phyloP scores from a whole-genome alignment of 2,113 vertebrate genomes.

The Colinus virginianus region DNA sequence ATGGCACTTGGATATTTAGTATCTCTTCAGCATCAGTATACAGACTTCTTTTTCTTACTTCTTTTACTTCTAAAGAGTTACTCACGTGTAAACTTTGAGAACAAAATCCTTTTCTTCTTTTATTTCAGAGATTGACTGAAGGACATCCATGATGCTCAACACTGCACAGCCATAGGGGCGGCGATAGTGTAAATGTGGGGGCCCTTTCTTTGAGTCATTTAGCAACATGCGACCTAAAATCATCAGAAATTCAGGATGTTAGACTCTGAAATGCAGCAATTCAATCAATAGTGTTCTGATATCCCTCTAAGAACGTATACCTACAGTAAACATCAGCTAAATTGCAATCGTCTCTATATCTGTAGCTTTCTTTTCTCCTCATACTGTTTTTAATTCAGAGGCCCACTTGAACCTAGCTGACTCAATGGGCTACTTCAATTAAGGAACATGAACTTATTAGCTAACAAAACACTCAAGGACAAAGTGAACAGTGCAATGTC shows the following conservation, averaged over 20 bases:
- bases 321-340: neutral
- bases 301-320: neutral
- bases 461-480: neutral
- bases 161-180: constrained; percentile 94
- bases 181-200: constrained; percentile 90
- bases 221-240: constrained; percentile 90
- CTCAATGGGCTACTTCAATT: neutral
- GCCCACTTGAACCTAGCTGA: neutral
- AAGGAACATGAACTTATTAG: neutral
- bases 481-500: neutral
- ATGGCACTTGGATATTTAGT: neutral
- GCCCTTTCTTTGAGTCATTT: constrained; percentile 95
- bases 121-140: constrained; percentile 92
- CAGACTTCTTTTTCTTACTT: neutral
- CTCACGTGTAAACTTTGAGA: constrained; percentile 98
- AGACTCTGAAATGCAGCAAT: neutral
- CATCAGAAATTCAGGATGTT: neutral
- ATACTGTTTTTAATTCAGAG: neutral
- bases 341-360: neutral
- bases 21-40: neutral
- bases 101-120: constrained; percentile 98
- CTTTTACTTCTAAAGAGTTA: constrained; percentile 33
- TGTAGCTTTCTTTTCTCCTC: neutral
- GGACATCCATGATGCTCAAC: constrained; percentile 90
- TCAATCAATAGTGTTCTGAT: neutral